Conservation (phyloP, 2,797 vertebrate species). For the Characodon lateralis region DNA sequence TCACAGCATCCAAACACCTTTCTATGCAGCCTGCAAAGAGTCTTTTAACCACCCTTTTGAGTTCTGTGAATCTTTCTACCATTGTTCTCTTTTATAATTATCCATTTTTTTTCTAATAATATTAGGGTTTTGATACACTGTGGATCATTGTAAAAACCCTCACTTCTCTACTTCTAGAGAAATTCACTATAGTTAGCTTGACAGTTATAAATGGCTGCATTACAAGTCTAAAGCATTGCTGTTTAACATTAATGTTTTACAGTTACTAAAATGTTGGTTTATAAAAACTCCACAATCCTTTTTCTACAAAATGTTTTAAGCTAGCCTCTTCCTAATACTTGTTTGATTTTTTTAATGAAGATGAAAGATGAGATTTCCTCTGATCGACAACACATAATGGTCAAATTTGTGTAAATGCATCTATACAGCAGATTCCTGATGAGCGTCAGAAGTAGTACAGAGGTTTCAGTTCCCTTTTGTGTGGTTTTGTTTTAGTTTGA, state of each 20-base stretch:
- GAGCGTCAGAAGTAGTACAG: too few relatives aligned
- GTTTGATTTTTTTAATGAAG: background rate
- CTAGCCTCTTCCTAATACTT: background rate
- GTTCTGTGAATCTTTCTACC: background rate
- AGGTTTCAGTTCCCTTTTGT: background rate
- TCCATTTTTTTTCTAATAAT: background rate
- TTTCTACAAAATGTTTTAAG: background rate
- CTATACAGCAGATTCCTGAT: background rate
- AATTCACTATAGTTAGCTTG: background rate
- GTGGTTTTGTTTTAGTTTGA: background rate
- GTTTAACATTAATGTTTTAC: background rate
- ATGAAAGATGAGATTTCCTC: background rate
- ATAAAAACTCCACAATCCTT: background rate
- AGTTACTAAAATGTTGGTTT: background rate
- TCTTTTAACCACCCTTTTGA: background rate
- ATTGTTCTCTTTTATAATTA: background rate
- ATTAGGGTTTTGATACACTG: background rate
- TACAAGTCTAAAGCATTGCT: background rate
- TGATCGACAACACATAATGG: background rate
- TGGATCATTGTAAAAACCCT: background rate
- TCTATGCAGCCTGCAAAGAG: background rate
- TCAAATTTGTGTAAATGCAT: background rate
- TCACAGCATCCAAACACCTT: background rate
- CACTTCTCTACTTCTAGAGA: background rate
- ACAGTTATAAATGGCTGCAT: background rate